Percentiles rank a stretch among this genome's conserved stretches.
phyloP scores from a whole-genome alignment of 1,140 invertebrate genomes.

The Diuraphis noxia region DNA sequence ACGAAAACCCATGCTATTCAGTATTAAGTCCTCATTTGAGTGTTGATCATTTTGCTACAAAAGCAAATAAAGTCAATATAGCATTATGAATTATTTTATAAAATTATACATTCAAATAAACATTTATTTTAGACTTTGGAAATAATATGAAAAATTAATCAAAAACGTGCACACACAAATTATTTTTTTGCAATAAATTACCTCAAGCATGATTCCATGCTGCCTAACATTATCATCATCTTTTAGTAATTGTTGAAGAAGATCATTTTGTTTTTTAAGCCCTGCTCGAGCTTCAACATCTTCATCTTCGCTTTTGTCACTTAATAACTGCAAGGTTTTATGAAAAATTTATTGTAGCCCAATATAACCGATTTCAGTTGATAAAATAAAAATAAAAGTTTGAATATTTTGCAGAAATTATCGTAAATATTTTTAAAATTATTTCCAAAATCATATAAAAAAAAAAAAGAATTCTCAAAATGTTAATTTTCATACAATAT shows the following conservation, averaged over 20 bases:
- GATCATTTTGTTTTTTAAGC: conserved; percentile 71
- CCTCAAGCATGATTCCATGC: conserved; percentile 25
- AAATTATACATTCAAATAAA: conserved; percentile 25
- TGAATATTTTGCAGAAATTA: background rate
- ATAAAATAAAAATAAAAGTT: background rate
- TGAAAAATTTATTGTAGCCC: conserved; percentile 25
- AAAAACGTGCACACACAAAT: background rate
- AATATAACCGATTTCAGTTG: background rate
- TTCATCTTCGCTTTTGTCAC: conserved; percentile 81
- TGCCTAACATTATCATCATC: conserved; percentile 61
- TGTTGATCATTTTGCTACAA: conserved; percentile 35
- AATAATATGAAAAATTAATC: conserved; percentile 29
- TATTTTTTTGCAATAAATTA: conserved; percentile 36
- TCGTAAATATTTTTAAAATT: background rate
- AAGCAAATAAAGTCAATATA: background rate
- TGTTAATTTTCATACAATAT: background rate
- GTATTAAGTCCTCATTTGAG: conserved; percentile 9
- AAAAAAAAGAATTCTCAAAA: background rate
- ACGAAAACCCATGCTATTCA: background rate
- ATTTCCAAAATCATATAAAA: conserved; percentile 24
- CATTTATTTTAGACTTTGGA: conserved; percentile 27
- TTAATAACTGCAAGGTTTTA: conserved; percentile 71
- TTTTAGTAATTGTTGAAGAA: conserved; percentile 79
- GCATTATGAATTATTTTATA: background rate
- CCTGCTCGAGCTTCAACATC: conserved; percentile 67